A percentile compares a stretch with the other conserved stretches of the same genome.
phyloP scores from a whole-genome alignment of 2,113 vertebrate species.

The Eudyptes chrysolophus region DNA sequence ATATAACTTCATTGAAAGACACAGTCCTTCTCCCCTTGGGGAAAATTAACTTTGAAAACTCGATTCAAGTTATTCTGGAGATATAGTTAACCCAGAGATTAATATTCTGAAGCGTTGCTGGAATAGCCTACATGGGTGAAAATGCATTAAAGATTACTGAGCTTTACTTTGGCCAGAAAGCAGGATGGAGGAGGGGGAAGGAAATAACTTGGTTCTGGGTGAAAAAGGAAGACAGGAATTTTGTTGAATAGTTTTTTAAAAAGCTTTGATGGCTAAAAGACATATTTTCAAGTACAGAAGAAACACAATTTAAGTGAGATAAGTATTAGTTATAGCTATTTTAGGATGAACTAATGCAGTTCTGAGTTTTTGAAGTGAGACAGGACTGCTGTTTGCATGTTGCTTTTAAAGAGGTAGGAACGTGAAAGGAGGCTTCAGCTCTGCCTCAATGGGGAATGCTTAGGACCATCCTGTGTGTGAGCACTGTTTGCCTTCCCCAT shows the following conservation, averaged over 20 bases:
- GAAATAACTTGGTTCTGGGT: background rate
- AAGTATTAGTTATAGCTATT: conserved; percentile 7
- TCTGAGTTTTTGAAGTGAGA: background rate
- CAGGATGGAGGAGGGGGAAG: background rate
- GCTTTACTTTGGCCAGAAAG: background rate
- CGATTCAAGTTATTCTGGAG: background rate
- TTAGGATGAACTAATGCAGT: background rate
- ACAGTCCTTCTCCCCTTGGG: background rate
- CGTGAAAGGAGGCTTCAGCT: background rate
- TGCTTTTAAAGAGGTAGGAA: background rate
- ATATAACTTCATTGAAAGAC: background rate
- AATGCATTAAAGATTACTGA: background rate
- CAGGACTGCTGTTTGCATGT: background rate
- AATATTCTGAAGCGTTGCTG: background rate
- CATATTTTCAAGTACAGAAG: conserved; percentile 18
- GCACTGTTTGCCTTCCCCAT: background rate
- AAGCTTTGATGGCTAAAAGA: background rate
- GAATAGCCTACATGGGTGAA: background rate
- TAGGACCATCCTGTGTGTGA: background rate
- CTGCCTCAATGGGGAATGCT: background rate
- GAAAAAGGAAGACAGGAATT: background rate
- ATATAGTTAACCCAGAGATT: background rate
- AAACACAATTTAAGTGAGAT: background rate
- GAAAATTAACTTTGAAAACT: conserved; percentile 15
- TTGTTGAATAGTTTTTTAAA: background rate